Base-by-base conservation (phyloP, 1,140 invertebrate species). In the Maniola jurtina region DNA sequence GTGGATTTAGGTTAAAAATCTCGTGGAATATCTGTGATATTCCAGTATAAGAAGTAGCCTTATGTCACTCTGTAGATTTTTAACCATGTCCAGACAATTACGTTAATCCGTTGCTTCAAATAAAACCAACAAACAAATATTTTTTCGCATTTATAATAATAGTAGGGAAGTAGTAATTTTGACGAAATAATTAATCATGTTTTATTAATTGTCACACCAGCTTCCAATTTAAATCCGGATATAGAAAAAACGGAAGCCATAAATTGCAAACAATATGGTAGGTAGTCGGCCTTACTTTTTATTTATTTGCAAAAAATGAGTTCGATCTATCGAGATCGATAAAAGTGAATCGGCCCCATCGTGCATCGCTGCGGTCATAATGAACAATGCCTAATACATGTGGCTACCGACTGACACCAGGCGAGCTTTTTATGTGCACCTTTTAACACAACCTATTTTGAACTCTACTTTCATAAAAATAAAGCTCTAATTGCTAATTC, bases 331-430 rank as follows among this genome's bases (percentile, higher is more conserved):
- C 76, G 74, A 80, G 78, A 84, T 80, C 78, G 82, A 80, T 79
- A 83, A 80, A 73, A 81, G 76, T 76, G 71, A 73, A 69, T 68
- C 69, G 73, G 65, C 66, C 67, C 70, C 72, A 72, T 36, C 61
- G 57, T 64, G 61, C 47, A 57, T 72, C 73, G 66, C 71, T 80
- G 81, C 76, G 80, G 84, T 85, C 83, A 85, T 78, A 79, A 70
- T 68, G 78, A 81, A 86, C 81, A 85, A 84, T 84, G 73, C 71
- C 71, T 71, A 76, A 79, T 83, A 85, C 88, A 90, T 90, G 85
- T 88, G 88, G 88, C 86, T 80, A 86, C 81, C 83, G 85, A 82
- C 79, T 78, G 84, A 73, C 80, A 79, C 61, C 58, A 60, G 47
- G 55, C 33, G n/a, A 48, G 9, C 61, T 68, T 68, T 59, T 59